Percentiles rank a stretch among this genome's conserved stretches.
phyloP scores from a whole-genome alignment of 2,113 vertebrate genomes.

The Pogonocichla stellata region DNA sequence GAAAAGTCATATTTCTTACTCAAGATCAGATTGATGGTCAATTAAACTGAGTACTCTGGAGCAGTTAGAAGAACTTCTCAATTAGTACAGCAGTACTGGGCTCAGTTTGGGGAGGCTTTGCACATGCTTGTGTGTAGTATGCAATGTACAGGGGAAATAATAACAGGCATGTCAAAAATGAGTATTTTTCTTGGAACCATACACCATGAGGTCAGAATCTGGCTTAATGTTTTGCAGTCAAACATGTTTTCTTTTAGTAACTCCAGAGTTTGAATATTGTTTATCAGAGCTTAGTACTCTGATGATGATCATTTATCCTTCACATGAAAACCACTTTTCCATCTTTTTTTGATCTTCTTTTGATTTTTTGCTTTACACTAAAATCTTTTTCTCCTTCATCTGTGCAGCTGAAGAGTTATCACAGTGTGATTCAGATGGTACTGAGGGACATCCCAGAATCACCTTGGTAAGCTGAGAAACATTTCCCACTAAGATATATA shows the following conservation, averaged over 20 bases:
- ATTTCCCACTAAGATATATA: neutral
- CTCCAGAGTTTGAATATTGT: neutral
- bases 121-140: slow-evolving; percentile 29
- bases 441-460: slow-evolving; percentile 78
- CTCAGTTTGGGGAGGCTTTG: neutral
- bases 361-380: neutral
- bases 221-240: slow-evolving; percentile 29
- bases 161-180: slow-evolving; percentile 31
- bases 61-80: neutral
- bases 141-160: slow-evolving; percentile 54
- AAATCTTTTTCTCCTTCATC: neutral
- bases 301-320: neutral
- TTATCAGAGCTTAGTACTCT: neutral
- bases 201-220: slow-evolving; percentile 53
- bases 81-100: neutral
- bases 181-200: slow-evolving; percentile 48
- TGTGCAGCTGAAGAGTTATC: slow-evolving; percentile 81
- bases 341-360: neutral
- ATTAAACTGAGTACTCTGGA: neutral
- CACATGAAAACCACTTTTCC: neutral
- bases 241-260: slow-evolving; percentile 40
- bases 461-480: slow-evolving; percentile 48
- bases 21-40: neutral
- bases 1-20: neutral
- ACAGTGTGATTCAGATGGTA: slow-evolving; percentile 87